Evolutionary conservation across 1,140 invertebrate species (phyloP), one percentile per base, ranked within the genome.

Genomic region (Temnothorax nylanderi): DNA sequence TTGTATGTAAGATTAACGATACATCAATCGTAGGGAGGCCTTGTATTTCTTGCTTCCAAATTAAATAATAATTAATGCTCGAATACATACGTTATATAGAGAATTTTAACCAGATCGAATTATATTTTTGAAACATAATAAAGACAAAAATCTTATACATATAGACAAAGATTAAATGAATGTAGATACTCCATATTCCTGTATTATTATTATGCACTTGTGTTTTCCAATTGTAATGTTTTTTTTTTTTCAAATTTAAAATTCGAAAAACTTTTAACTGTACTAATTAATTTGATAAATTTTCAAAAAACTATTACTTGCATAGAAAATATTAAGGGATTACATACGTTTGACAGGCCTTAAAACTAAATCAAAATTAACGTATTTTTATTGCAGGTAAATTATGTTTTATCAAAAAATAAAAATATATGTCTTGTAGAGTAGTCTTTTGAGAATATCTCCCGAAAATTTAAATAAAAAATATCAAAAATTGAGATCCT

Each of bases 1-100:
- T 84, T 84, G 80, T 75, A 74, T 37, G 34, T 72, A 82, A 84
- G 64, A 62, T 51, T 84, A 8, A 41, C 4, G 21, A 62, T 74
- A 77, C 41, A 87, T 89, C 72, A 82, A 64, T 64, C 49, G 54
- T 21, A 34, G 37, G 32, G 21, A 13, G 1, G 1, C 18, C 21
- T n/a, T 37, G 37, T n/a, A 75, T 80, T 81, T 81, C 71, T 86
- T 76, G 56, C 34, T 77, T 18, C 51, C 34, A 47, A 60, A 74
- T 75, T 84, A 84, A 74, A 75, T 60, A 74, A 47, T 49, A 21
- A 11, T 75, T 47, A 60, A 26, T 58, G 72, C 1, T 60, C 1
- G 3, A 47, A n/a, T 47, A 37, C 49, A 10, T 11, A 80, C 13
- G 11, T 71, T 13, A n/a, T 11, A 65, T 32, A 69, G 5, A 7